Evolutionary conservation across 2,888 invertebrate species (phyloP).

Genomic region (Leptinotarsa rubiginosa): DNA sequence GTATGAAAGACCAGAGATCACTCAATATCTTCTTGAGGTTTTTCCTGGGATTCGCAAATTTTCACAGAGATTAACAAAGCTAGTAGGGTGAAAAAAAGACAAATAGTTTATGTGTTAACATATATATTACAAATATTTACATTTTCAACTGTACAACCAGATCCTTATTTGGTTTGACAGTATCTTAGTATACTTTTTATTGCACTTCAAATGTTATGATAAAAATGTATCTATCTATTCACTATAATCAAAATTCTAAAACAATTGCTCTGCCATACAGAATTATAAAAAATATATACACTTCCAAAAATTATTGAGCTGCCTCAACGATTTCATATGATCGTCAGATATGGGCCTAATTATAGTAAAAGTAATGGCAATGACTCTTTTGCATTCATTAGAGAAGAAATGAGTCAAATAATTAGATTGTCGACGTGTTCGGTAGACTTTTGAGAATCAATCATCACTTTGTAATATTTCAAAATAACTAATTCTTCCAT

Average conservation of each 20-base stretch:
- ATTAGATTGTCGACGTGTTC: too few relatives aligned
- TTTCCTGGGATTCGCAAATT: too few relatives aligned
- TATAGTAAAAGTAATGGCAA: background rate
- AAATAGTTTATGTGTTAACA: slow-evolving; percentile 32
- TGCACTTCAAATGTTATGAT: slow-evolving; percentile 21
- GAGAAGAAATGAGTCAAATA: too few relatives aligned
- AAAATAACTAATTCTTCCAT: too few relatives aligned
- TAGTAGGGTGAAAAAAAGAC: background rate
- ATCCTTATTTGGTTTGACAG: slow-evolving; percentile 23
- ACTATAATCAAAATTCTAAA: slow-evolving; percentile 2
- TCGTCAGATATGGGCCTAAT: background rate
- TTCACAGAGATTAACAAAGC: too few relatives aligned
- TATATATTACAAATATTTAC: slow-evolving; percentile 49
- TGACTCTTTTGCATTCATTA: background rate
- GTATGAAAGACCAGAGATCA: too few relatives aligned
- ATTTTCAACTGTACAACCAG: slow-evolving; percentile 29
- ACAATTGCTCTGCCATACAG: background rate
- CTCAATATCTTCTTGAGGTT: too few relatives aligned
- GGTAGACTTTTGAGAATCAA: too few relatives aligned
- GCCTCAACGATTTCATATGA: background rate
- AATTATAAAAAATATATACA: slow-evolving; percentile 14
- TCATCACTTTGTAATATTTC: too few relatives aligned
- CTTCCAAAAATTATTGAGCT: background rate
- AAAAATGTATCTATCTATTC: slow-evolving; percentile 2
- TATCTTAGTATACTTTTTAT: slow-evolving; percentile 23